phyloP scores from a whole-genome alignment of 2,113 vertebrate genomes.

The Chaetorhynchus papuensis region DNA sequence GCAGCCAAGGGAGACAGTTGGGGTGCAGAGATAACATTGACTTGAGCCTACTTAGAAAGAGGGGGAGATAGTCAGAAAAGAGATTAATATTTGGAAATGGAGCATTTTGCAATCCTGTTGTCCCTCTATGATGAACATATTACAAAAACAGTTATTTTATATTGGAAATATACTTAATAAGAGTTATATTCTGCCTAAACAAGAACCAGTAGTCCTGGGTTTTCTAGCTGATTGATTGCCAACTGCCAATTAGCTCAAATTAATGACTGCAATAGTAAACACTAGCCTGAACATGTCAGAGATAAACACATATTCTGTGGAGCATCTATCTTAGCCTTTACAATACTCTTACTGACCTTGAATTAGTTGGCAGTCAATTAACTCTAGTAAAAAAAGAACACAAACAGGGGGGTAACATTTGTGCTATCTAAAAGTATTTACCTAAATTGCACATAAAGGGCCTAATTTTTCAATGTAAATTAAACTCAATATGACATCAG shows the following conservation, averaged over 20 bases:
- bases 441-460: background rate
- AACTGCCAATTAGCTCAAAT: background rate
- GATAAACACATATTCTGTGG: background rate
- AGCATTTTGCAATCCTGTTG: background rate
- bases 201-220: background rate
- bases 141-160: background rate
- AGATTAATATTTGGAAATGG: background rate
- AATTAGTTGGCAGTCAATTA: background rate
- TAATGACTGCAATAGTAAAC: slow-evolving; percentile 6
- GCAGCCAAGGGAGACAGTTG: background rate
- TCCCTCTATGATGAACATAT: background rate
- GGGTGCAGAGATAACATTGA: fast-evolving
- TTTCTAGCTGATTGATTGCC: background rate
- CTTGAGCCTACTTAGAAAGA: background rate
- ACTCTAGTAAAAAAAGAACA: background rate
- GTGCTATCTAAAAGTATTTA: background rate
- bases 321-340: background rate
- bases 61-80: background rate
- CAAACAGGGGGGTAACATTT: background rate
- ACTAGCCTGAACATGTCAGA: background rate
- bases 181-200: background rate
- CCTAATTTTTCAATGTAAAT: background rate
- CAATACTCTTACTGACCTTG: background rate
- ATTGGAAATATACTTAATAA: background rate
- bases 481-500: background rate